These are phyloP conservation scores for Microcaecilia unicolor DNA, from an alignment of 2,797 vertebrate species.

Conservation along the genomic window DNA sequence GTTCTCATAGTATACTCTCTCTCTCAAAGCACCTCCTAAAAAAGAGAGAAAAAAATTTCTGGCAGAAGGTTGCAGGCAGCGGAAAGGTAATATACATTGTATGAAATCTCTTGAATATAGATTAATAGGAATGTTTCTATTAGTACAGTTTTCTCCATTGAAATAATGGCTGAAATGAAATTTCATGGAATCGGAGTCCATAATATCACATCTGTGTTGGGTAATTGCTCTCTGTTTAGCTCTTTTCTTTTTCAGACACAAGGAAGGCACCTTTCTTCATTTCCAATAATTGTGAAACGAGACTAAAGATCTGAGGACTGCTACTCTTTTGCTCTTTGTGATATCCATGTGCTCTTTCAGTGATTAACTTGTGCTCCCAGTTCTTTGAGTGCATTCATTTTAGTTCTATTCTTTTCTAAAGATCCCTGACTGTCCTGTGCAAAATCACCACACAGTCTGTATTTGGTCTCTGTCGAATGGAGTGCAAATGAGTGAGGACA, in stretches of 20 bases:
- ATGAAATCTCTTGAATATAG: constrained; percentile 59
- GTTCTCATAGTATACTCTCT: constrained; percentile 73
- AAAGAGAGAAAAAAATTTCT: constrained; percentile 43
- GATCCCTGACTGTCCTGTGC: constrained; percentile 1
- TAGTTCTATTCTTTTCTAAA: no score
- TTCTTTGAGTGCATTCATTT: no score
- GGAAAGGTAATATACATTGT: constrained; percentile 69
- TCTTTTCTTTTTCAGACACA: constrained; percentile 27
- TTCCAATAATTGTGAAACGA: constrained; percentile 31
- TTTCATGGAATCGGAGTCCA: constrained; percentile 33
- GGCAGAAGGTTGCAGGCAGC: constrained; percentile 68
- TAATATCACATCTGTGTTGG: constrained; percentile 41
- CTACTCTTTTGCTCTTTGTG: constrained; percentile 1
- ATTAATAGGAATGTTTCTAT: constrained; percentile 56
- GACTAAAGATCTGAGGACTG: constrained; percentile 1
- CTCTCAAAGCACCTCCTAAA: constrained; percentile 72
- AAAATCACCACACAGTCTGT: constrained; percentile 6
- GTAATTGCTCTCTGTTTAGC: constrained; percentile 40
- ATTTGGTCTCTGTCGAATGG: not conserved
- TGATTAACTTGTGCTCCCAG: no score
- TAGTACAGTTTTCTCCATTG: constrained; percentile 43
- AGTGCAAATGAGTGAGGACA: constrained; percentile 10
- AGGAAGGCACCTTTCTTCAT: constrained; percentile 29
- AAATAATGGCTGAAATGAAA: constrained; percentile 40
- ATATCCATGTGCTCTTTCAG: no score